Conservation (phyloP, 2,888 invertebrate species). For the Parthenolecanium corni region DNA sequence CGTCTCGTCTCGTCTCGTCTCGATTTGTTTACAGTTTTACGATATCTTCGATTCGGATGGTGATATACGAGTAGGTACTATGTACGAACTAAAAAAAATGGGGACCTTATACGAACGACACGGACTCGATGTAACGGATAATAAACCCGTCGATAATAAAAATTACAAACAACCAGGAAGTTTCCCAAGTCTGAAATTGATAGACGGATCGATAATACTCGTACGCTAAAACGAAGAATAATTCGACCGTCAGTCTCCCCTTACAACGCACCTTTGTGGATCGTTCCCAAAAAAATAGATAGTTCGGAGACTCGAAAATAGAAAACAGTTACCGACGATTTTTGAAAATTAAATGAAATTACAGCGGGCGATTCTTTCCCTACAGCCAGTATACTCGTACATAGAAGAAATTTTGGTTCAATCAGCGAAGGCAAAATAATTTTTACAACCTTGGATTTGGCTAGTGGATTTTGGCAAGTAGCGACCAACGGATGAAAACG, state of each 20-base stretch:
- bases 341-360: neutral
- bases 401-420: neutral
- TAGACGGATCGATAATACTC: neutral
- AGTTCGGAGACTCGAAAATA: too few species aligned
- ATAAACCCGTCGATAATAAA: neutral
- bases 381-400: neutral
- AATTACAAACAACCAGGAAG: constrained; percentile 36
- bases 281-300: too few species aligned
- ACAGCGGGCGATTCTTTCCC: neutral
- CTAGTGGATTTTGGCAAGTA: neutral
- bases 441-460: neutral
- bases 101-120: neutral
- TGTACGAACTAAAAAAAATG: neutral
- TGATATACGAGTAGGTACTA: neutral
- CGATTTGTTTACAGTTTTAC: neutral
- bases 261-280: neutral
- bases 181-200: constrained; percentile 6
- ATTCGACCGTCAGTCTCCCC: neutral
- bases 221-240: neutral
- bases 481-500: neutral
- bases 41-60: neutral
- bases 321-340: neutral
- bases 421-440: neutral
- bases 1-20: too few species aligned
- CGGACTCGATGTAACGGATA: too few species aligned